Base-by-base conservation (phyloP, 2,113 vertebrate species). In the Lonchura striata region DNA sequence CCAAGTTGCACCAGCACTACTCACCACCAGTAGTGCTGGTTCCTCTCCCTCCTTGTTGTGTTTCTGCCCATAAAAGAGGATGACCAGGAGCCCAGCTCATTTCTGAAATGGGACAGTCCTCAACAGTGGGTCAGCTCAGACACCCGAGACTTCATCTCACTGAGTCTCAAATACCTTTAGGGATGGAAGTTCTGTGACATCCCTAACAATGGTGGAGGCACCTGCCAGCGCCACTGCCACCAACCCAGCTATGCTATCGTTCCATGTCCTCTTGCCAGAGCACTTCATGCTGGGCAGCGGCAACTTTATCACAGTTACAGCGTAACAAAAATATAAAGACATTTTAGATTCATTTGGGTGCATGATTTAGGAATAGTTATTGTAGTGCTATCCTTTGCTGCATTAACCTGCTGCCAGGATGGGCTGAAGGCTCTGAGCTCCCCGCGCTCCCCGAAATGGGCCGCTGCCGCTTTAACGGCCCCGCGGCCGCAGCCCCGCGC, bases 381-480 rank as follows among this genome's bases (percentile, higher is more conserved):
- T 54, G 41, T 4, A 12, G 61, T 1, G 35, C 31, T 35, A 6
- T 16, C 7, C 15, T 63, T 33, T 16, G 35, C 30, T 27, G 30
- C 18, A 6, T 20, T 9, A 15, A 23, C 4, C 30, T 6, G 78
- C 70, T 27, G 70, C 17, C 79, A 49, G 56, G 56, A 19, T 18
- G 56, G 41, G 54, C 54, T 11, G 79, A 3, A 15, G 70, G 71
- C 49, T n/a, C 2, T 4, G 80, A 25, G 28, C 71, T 50, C 10
- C n/a, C 41, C 12, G 3, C 3, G 7, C 28, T 75, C 19, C 68
- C 78, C 27, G 20, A 35, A 97, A 98, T 70, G 56, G 87, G 47
- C 52, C 68, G 72, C 98, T 98, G 97, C 94, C 22, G 95, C 98
- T 98, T 98, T 98, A 98, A 90, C 79, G 35, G 87, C 79, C 54